phyloP scores from a whole-genome alignment of 2,797 vertebrate species.

The Acipenser ruthenus region DNA sequence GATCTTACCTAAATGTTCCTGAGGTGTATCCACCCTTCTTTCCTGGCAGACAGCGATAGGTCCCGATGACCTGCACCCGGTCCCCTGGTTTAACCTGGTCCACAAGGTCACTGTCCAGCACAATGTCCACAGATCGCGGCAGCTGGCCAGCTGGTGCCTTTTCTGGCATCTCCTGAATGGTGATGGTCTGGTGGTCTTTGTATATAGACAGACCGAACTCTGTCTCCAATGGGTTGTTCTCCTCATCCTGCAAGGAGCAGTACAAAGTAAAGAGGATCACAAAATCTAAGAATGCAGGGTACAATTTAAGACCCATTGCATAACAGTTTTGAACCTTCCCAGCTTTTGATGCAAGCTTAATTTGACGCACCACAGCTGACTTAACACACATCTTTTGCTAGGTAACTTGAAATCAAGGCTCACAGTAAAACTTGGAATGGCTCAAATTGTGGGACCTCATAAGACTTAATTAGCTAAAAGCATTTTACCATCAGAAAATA shows the following conservation, averaged over 20 bases:
- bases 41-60: conserved; percentile 86
- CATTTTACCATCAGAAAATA: too few species aligned
- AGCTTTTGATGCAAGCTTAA: too few species aligned
- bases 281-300: too few species aligned
- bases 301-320: too few species aligned
- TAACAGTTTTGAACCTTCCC: too few species aligned
- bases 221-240: conserved; percentile 93
- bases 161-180: conserved; percentile 97
- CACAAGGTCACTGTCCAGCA: conserved; percentile 92
- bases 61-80: conserved; percentile 84
- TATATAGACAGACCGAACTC: conserved; percentile 89
- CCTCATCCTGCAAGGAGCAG: conserved; percentile 71
- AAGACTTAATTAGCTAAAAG: too few species aligned
- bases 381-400: too few species aligned
- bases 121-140: conserved; percentile 87
- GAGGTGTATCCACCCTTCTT: conserved; percentile 94
- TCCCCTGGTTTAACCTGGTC: conserved; percentile 87
- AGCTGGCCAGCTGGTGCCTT: conserved; percentile 93
- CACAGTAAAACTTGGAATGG: too few species aligned
- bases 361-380: too few species aligned
- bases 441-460: too few species aligned
- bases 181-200: conserved; percentile 94
- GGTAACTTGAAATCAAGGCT: too few species aligned
- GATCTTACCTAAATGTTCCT: conserved; percentile 80
- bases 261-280: neutral